Conservation (phyloP, 2,888 invertebrate genomes). For the Raillietiella orientalis region DNA sequence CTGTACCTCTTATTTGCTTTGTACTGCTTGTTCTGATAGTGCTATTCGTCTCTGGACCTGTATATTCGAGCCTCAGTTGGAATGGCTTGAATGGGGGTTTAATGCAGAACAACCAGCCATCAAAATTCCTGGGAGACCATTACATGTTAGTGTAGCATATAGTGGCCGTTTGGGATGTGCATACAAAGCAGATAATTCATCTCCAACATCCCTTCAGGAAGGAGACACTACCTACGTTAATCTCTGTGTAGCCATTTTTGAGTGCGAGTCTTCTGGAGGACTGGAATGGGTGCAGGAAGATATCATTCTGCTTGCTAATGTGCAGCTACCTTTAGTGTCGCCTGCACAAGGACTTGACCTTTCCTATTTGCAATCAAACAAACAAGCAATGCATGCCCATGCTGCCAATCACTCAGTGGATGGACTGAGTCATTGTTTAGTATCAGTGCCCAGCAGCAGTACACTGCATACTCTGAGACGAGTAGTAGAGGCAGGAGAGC, state of each 20-base stretch:
- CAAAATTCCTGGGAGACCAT: constrained; percentile 29
- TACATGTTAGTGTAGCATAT: constrained; percentile 86
- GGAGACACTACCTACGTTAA: constrained; percentile 55
- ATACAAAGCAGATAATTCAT: constrained; percentile 64
- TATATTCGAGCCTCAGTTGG: neutral
- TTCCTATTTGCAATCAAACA: constrained; percentile 5
- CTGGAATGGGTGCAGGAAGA: constrained; percentile 70
- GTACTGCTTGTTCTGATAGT: constrained; percentile 83
- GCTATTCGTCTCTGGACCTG: constrained; percentile 19
- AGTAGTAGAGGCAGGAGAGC: constrained; percentile 38
- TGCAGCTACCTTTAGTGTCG: constrained; percentile 24
- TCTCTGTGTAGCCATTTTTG: constrained; percentile 79
- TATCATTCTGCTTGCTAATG: constrained; percentile 70
- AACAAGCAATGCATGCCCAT: too few species aligned
- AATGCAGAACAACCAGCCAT: constrained; percentile 1
- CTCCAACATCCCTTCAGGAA: constrained; percentile 30
- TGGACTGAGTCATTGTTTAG: constrained; percentile 41
- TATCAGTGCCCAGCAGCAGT: constrained; percentile 67
- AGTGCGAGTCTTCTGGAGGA: constrained; percentile 91
- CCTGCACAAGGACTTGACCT: constrained; percentile 5
- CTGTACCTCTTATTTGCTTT: constrained; percentile 78
- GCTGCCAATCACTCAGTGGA: too few species aligned
- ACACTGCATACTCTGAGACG: constrained; percentile 54
- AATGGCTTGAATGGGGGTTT: too few species aligned
- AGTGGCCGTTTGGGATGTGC: constrained; percentile 91